These are phyloP conservation scores for Lottia gigantea DNA, from an alignment of 2,888 invertebrate species.

Conservation along the genomic window DNA sequence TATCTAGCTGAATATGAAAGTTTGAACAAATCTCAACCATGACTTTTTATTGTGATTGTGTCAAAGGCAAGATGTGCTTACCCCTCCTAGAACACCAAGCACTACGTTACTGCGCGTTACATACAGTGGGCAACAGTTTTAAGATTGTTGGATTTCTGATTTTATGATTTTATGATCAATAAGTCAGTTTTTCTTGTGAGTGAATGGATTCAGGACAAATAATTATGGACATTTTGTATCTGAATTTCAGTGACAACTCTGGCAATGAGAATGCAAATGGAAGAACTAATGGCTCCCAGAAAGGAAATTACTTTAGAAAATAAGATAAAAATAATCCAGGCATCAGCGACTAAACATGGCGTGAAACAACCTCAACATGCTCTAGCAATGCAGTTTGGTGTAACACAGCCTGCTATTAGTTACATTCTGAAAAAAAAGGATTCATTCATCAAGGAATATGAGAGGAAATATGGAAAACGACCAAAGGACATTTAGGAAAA, in stretches of 20 bases:
- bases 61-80: too few relatives aligned
- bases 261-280: background rate
- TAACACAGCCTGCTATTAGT: background rate
- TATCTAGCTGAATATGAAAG: background rate
- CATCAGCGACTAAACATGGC: background rate
- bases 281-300: background rate
- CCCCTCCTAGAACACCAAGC: too few relatives aligned
- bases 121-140: too few relatives aligned
- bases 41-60: too few relatives aligned
- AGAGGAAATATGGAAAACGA: background rate
- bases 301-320: conserved; percentile 3
- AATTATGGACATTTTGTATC: background rate
- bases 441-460: background rate
- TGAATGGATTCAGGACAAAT: too few relatives aligned
- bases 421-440: background rate
- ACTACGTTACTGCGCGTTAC: too few relatives aligned
- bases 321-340: conserved; percentile 5
- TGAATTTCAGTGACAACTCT: background rate
- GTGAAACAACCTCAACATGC: background rate
- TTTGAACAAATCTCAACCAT: too few relatives aligned
- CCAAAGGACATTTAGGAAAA: background rate
- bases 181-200: too few relatives aligned
- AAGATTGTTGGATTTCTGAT: too few relatives aligned
- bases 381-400: background rate
- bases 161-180: too few relatives aligned